These are phyloP conservation scores for Rhinolophus sinicus DNA, from an alignment of 2,113 vertebrate species.

Conservation along the genomic window DNA sequence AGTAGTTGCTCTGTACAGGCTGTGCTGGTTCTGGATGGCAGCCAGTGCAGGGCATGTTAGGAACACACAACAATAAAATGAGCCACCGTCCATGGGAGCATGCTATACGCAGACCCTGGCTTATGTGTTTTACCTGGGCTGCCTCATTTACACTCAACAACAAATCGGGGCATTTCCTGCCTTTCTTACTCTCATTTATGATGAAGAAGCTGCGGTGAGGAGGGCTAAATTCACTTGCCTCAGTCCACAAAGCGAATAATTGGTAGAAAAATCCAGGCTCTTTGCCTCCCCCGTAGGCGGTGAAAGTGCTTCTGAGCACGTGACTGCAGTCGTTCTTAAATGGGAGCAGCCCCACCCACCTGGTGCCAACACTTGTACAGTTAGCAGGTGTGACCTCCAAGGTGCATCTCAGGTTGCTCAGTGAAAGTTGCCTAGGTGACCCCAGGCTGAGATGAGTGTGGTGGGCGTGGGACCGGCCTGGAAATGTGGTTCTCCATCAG, in stretches of 20 bases:
- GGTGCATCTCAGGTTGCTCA: not conserved
- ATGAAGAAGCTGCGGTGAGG: not conserved
- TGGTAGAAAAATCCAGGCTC: too few species aligned
- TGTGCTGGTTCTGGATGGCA: not conserved
- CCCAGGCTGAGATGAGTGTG: not conserved
- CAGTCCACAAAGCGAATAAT: not conserved
- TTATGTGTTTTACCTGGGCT: not conserved
- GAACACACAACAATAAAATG: not conserved
- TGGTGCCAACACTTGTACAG: not conserved
- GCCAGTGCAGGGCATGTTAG: not conserved
- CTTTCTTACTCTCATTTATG: not conserved
- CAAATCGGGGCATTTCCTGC: not conserved
- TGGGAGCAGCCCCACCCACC: not conserved
- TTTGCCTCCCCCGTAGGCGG: not conserved
- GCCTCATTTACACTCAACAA: not conserved
- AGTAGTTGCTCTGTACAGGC: not conserved
- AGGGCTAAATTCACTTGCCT: not conserved
- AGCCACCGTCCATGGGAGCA: rapidly evolving
- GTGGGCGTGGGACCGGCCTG: not conserved
- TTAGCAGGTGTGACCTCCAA: not conserved
- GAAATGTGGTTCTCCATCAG: not conserved
- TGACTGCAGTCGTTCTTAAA: not conserved
- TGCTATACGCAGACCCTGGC: not conserved
- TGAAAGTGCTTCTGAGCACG: not conserved
- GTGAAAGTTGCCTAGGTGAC: not conserved